phyloP scores from a whole-genome alignment of 2,113 vertebrate species.

The Psophia crepitans region DNA sequence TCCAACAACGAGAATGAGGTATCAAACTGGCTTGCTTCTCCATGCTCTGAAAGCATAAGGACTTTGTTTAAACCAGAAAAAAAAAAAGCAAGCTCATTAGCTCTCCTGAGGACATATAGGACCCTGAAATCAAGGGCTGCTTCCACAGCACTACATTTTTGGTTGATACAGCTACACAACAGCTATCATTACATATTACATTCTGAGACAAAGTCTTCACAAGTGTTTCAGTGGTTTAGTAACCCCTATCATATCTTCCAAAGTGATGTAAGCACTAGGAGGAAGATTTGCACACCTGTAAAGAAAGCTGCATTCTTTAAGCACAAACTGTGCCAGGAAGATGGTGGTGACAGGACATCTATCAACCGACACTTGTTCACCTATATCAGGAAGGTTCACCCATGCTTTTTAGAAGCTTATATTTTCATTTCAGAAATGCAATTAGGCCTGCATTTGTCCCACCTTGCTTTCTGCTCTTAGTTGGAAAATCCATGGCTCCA shows the following conservation, averaged over 20 bases:
- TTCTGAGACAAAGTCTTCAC: not conserved
- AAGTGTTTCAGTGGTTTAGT: not conserved
- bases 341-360: not conserved
- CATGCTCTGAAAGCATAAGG: not conserved
- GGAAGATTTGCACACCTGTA: not conserved
- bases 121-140: not conserved
- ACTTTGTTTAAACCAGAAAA: not conserved
- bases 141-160: not conserved
- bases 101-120: accelerated
- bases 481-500: not conserved
- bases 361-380: not conserved
- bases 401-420: not conserved
- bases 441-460: not conserved
- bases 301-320: not conserved
- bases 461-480: not conserved
- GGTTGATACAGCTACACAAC: not conserved
- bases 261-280: not conserved
- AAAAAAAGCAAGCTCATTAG: not conserved
- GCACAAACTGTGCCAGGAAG: not conserved
- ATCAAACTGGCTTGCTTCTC: not conserved
- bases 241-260: not conserved
- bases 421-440: not conserved
- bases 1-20: not conserved
- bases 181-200: not conserved
- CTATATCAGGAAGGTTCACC: not conserved